Evolutionary conservation across 2,113 vertebrate genomes (phyloP).

Genomic region (Ailurus styani): DNA sequence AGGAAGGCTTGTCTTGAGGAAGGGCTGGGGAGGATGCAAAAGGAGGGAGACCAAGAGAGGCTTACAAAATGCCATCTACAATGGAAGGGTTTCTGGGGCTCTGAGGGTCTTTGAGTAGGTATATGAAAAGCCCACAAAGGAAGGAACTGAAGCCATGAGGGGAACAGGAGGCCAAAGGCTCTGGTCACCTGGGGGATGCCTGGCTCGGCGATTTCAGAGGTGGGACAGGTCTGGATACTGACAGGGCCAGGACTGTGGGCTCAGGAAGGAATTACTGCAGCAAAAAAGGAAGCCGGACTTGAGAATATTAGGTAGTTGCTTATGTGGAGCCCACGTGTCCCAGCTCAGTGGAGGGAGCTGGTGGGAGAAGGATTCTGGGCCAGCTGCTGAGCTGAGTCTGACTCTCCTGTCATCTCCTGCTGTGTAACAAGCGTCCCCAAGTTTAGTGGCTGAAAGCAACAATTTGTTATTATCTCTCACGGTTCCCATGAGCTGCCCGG

Average conservation of each 20-base stretch:
- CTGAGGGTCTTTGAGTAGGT: neutral
- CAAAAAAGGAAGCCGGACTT: neutral
- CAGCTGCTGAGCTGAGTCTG: neutral
- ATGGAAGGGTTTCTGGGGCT: neutral
- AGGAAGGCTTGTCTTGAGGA: neutral
- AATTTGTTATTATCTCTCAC: too few relatives aligned
- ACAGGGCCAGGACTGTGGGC: rapidly evolving
- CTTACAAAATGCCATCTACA: rapidly evolving
- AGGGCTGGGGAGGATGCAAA: neutral
- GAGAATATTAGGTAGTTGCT: rapidly evolving
- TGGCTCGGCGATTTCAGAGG: neutral
- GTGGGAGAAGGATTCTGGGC: too few relatives aligned
- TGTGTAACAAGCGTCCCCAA: neutral
- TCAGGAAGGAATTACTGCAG: rapidly evolving
- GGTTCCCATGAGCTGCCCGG: neutral
- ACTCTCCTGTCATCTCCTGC: neutral
- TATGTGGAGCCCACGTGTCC: rapidly evolving
- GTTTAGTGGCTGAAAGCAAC: neutral
- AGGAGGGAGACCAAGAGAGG: too few relatives aligned
- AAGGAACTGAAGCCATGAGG: neutral
- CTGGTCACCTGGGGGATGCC: rapidly evolving
- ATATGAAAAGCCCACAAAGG: too few relatives aligned
- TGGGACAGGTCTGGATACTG: neutral
- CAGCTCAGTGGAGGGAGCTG: rapidly evolving
- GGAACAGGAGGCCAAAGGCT: neutral